Evolutionary conservation across 1,140 invertebrate species (phyloP), one percentile per base, ranked within the genome.

Genomic region (Lucilia cuprina): DNA sequence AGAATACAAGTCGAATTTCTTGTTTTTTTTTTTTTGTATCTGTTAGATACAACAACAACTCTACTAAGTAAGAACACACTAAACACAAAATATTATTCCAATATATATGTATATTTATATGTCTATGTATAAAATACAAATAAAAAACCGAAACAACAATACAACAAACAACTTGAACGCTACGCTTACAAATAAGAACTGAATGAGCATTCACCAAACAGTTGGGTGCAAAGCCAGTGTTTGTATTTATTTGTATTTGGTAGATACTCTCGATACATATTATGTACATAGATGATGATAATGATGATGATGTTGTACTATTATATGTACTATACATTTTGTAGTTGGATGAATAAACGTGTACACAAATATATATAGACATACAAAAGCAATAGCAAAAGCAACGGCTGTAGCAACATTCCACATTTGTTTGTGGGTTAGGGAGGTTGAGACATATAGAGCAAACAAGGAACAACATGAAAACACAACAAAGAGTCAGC

Each of bases 181-280:
- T 80, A 80, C 77, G 77, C 77, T 80, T 80, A 49, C 77, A 80
- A 80, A 80, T 80, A 80, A 80, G 77, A 80, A 80, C 77, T 80
- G 77, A 80, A 80, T 80, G 77, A 80, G 77, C 77, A 80, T 49
- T 49, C 41, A 49, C 77, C 41, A 80, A 49, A 80, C 77, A 49
- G 77, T 80, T 80, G 77, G 77, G 77, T 80, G 77, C 77, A 80
- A 78, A 80, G 77, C 77, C 77, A 49, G 77, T 80, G 47, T 80
- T 80, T 49, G 65, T 70, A 70, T 70, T 70, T 70, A 30, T 30
- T 30, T 30, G 25, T 30, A 30, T 30, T 30, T 30, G 25, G 25
- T 30, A 30, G 25, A 30, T 30, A 30, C 25, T 30, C 25, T 30
- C 25, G 19, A 0, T 70, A 70, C n/a, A 70, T 70, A n/a, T n/a